phyloP scores from a whole-genome alignment of 2,797 vertebrate species.

The Ptychobarbus kaznakovi region DNA sequence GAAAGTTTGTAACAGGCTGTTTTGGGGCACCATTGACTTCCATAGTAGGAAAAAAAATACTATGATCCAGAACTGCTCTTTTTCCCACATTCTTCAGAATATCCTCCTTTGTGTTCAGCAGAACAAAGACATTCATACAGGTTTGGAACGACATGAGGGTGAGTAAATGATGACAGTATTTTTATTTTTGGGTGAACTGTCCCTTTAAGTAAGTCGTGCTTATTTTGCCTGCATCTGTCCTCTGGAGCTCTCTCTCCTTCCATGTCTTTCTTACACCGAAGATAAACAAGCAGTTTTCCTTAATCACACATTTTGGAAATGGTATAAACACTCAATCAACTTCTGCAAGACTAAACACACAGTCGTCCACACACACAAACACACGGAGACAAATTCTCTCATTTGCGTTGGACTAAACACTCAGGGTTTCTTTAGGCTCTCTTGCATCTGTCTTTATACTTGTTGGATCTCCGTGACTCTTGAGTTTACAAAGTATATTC shows the following conservation, averaged over 20 bases:
- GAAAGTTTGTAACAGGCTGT: no score
- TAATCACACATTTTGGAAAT: constrained; percentile 26
- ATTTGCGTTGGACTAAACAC: constrained; percentile 24
- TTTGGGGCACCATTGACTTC: no score
- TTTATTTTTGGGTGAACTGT: no score
- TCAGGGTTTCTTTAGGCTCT: background rate
- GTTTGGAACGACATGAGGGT: no score
- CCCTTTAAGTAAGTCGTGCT: background rate
- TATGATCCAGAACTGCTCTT: no score
- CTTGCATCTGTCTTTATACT: background rate
- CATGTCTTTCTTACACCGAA: background rate
- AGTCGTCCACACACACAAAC: constrained; percentile 16
- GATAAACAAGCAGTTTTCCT: constrained; percentile 41
- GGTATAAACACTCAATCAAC: constrained; percentile 25
- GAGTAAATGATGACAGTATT: no score
- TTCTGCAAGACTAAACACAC: constrained; percentile 29
- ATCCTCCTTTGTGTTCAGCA: no score
- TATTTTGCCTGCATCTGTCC: background rate
- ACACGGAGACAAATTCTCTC: background rate
- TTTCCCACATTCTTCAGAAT: no score
- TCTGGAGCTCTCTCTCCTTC: constrained; percentile 2
- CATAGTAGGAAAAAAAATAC: no score
- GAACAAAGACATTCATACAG: no score
- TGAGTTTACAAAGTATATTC: background rate
- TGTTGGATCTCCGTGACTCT: background rate